Base-by-base conservation (phyloP, 1,140 invertebrate genomes). In the Pogonomyrmex californicus region DNA sequence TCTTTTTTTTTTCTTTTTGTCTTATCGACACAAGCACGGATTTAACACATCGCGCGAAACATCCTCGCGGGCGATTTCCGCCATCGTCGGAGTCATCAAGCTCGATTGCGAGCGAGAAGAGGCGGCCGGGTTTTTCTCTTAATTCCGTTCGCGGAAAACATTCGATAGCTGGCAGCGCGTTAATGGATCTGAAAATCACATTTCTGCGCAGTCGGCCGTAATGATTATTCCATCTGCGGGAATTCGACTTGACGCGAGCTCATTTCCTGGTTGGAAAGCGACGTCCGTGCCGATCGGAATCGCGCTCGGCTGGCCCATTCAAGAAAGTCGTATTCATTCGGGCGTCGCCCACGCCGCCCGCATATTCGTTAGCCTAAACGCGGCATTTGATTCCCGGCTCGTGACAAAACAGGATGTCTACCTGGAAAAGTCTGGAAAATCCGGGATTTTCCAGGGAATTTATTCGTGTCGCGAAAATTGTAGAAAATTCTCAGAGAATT, bases 101-200 rank as follows among this genome's bases (percentile, higher is more conserved):
- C 62, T 38, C 10, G 17, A 75, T 62, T 23, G 33, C 12, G 4
- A 4, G 1, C n/a, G 41, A 62, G 12, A 60, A 82, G 41, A 60
- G 23, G 36, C 77, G 17, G 41, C 12, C 38, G 44, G 51, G 44
- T 10, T 58, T 82, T 23, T 73, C 54, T 60, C 10, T 73, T 62
- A 49, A 44, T 30, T 58, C 17, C 41, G 23, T 47, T 73, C 38
- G 30, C 41, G 17, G 44, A 41, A 73, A 82, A 60, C 33, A n/a
- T 33, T 73, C 54, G 65, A 30, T 7, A 17, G 6, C 14, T 38
- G 51, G 17, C 6, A 12, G 68, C 41, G 68, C 79, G 41, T 60
- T 83, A 83, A 83, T 83, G 68, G 54, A 62, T 83, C 17, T 83
- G 79, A 83, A 83, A 83, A 83, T 83, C 68, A n/a, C 79, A 30